Conservation (phyloP, 2,888 invertebrate species). For the Aspidiotus destructor region DNA sequence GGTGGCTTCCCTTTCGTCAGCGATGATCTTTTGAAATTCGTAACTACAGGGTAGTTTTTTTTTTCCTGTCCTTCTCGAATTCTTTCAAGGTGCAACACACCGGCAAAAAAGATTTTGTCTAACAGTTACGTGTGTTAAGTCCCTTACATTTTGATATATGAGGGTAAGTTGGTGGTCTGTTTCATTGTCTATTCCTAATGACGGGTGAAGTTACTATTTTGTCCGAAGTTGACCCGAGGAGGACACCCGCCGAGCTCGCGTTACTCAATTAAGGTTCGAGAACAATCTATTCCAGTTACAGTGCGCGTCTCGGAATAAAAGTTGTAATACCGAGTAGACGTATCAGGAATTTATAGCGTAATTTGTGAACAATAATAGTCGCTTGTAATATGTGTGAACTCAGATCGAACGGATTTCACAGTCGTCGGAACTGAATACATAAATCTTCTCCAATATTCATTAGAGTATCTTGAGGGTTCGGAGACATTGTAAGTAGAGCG, state of each 20-base stretch:
- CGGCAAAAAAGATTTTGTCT: not conserved
- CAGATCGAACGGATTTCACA: too few relatives aligned
- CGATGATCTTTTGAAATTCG: not conserved
- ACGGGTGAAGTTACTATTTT: conserved; percentile 1
- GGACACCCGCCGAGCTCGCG: not conserved
- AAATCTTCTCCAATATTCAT: too few relatives aligned
- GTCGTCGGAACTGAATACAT: too few relatives aligned
- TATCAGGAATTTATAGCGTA: too few relatives aligned
- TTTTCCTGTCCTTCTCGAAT: not conserved
- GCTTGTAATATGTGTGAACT: too few relatives aligned
- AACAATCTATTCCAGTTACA: not conserved
- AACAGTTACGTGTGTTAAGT: not conserved
- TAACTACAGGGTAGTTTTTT: not conserved
- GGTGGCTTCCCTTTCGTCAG: not conserved
- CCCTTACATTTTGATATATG: not conserved
- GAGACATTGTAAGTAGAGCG: too few relatives aligned
- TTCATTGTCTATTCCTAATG: not conserved
- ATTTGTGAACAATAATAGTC: too few relatives aligned
- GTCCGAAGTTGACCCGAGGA: not conserved
- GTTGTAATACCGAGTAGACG: too few relatives aligned
- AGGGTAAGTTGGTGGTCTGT: not conserved
- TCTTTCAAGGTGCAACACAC: not conserved
- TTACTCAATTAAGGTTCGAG: not conserved
- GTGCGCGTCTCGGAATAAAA: too few relatives aligned
- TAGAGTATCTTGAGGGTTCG: too few relatives aligned